phyloP scores from a whole-genome alignment of 2,888 invertebrate genomes.

The Cosmia pyralina region DNA sequence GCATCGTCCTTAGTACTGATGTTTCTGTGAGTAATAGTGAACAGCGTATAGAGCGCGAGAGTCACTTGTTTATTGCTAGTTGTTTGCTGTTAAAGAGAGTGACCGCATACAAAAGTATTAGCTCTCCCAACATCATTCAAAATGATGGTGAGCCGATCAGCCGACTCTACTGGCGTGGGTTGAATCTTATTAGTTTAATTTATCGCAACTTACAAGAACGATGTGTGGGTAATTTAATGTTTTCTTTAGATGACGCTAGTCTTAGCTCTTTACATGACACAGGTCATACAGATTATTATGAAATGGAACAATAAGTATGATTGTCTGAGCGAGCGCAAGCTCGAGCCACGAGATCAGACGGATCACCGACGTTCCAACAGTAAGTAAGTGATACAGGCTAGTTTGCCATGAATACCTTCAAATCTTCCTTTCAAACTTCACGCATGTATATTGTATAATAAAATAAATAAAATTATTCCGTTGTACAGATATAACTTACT shows the following conservation, averaged over 20 bases:
- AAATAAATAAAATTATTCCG: no score
- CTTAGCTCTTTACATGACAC: neutral
- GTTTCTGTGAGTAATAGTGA: constrained; percentile 4
- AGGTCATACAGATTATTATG: neutral
- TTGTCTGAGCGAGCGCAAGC: constrained; percentile 16
- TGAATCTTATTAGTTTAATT: neutral
- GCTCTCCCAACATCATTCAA: neutral
- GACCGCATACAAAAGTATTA: neutral
- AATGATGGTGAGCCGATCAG: neutral
- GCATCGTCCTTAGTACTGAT: neutral
- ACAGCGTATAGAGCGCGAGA: constrained; percentile 20
- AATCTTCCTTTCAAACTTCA: no score
- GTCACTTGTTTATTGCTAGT: constrained; percentile 8
- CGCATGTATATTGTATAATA: no score
- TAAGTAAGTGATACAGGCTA: neutral
- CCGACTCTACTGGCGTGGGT: neutral
- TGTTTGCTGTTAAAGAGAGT: neutral
- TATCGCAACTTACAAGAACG: neutral
- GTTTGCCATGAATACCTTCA: neutral
- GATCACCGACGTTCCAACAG: constrained; percentile 6
- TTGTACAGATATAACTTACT: no score
- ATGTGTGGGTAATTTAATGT: neutral
- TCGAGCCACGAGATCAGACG: constrained; percentile 21
- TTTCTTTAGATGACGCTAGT: neutral
- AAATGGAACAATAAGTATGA: constrained; percentile 23